phyloP scores from a whole-genome alignment of 2,888 invertebrate species.

The Dioctria rufipes region DNA sequence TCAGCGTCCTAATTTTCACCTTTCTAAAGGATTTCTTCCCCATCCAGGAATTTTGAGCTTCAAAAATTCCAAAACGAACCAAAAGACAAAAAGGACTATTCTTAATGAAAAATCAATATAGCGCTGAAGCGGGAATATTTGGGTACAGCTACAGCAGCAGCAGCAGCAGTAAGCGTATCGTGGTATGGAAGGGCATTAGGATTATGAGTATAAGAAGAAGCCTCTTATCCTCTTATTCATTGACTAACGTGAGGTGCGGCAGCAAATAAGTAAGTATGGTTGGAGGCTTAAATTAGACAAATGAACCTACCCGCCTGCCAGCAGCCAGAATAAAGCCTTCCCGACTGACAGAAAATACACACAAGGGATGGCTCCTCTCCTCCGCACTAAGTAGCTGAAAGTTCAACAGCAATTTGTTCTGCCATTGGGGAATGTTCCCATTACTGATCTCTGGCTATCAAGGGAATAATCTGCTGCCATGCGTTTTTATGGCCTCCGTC shows the following conservation, averaged over 20 bases:
- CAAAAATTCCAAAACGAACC: conserved; percentile 53
- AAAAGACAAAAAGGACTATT: conserved; percentile 41
- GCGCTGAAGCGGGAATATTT: conserved; percentile 37
- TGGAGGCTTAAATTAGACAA: conserved; percentile 51
- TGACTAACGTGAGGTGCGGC: conserved; percentile 26
- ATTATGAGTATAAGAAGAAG: conserved; percentile 42
- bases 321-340: conserved; percentile 41
- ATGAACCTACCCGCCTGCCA: conserved; percentile 44
- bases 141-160: background rate
- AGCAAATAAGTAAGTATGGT: conserved; percentile 7
- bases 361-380: conserved; percentile 1
- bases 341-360: conserved; percentile 50
- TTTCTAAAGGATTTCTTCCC: conserved; percentile 29
- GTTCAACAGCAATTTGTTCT: conserved; percentile 54
- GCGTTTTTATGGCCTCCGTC: conserved; percentile 54
- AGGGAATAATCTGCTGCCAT: conserved; percentile 57
- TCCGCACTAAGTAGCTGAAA: conserved; percentile 39
- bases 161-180: background rate
- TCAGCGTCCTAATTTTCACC: conserved; percentile 54
- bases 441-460: conserved; percentile 54
- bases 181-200: background rate
- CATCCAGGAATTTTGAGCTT: conserved; percentile 50
- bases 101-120: conserved; percentile 53
- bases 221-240: conserved; percentile 37
- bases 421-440: conserved; percentile 54